Evolutionary conservation across 2,888 invertebrate genomes (phyloP), one percentile per base, ranked within the genome.

Genomic region (Phragmatobia fuliginosa): DNA sequence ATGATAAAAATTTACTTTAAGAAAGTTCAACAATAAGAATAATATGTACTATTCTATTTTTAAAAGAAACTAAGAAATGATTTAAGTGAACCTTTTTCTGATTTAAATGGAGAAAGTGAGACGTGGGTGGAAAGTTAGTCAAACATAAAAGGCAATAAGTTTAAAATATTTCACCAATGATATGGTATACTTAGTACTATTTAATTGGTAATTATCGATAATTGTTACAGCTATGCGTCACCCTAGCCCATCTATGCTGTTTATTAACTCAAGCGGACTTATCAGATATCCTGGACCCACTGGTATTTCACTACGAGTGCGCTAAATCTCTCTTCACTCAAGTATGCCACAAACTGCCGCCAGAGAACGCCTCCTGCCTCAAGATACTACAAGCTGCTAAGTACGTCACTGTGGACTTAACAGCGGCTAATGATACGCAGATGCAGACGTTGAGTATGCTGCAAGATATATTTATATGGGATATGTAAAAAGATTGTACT

Each of bases 161-260:
- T 1, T 1, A 45, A 45, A 7, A 21, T 45, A 45, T 45, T 18
- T 0, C 18, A 41, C 38, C 38, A 21, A 5, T n/a, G 10, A 10
- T n/a, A n/a, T n/a, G 2, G 14, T 49, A n/a, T 49, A n/a, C 45
- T 45, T 14, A 11, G 1, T 45, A 21, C 45, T 45, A 59, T 21
- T 25, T 49, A 36, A 11, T 56, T 21, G 5, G 45, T n/a, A 28
- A 56, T 16, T n/a, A 21, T n/a, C 33, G 52, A 10, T 71, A 5
- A 72, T 81, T 81, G 75, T 85, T 84, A 36, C 89, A 97, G 97
- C 92, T 98, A 11, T 98, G 98, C 88, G 93, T 97, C 33, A 96
- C 97, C 0, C 91, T 98, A 10, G 96, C 97, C 38, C 98, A 98
- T 86, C 86, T 98, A 67, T 96, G 97, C 71, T 95, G 95, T 41